phyloP scores from a whole-genome alignment of 2,113 vertebrate genomes.

The Piprites chloris region DNA sequence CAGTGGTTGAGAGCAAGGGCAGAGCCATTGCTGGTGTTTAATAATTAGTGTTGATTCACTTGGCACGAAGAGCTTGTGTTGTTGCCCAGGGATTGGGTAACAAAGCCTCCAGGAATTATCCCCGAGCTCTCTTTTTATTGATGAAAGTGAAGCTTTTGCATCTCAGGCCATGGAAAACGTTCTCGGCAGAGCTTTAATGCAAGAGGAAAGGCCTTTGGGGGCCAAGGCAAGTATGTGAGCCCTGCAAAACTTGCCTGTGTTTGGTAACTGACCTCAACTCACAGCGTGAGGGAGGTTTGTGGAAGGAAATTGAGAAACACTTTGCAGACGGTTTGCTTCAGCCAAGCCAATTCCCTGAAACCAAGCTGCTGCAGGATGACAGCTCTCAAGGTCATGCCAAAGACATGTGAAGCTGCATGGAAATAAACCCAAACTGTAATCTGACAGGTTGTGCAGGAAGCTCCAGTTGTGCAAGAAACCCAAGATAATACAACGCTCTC shows the following conservation, averaged over 20 bases:
- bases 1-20: not conserved
- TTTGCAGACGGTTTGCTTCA: not conserved
- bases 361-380: not conserved
- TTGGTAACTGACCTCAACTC: not conserved
- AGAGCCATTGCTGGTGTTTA: not conserved
- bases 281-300: not conserved
- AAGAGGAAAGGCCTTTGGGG: not conserved
- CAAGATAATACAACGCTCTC: fast-evolving
- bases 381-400: not conserved
- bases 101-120: not conserved
- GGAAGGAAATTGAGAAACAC: not conserved
- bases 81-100: not conserved
- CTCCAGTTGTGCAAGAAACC: not conserved
- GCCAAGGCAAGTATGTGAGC: not conserved
- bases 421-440: not conserved
- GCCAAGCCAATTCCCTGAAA: not conserved
- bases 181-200: not conserved
- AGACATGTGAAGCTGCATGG: not conserved
- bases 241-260: not conserved
- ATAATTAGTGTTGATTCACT: not conserved
- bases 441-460: not conserved
- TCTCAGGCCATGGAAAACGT: fast-evolving
- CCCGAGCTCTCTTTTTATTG: not conserved
- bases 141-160: not conserved
- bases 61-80: not conserved